Percentiles rank a stretch among this genome's conserved stretches.
These are phyloP conservation scores for Drosophila nasuta DNA, from an alignment of 1,140 invertebrate genomes.

Conservation along the genomic window DNA sequence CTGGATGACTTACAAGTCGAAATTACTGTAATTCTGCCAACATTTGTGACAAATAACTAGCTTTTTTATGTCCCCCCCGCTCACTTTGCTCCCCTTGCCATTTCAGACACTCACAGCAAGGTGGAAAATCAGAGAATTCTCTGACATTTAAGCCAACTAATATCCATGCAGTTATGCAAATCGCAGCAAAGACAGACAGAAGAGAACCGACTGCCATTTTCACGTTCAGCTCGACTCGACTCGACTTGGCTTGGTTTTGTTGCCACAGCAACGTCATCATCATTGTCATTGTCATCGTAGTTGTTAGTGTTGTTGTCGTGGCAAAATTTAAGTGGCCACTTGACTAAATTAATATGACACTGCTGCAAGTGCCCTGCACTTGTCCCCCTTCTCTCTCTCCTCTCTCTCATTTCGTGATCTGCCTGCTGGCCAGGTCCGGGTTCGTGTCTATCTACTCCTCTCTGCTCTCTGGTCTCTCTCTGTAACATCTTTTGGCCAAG, in stretches of 20 bases:
- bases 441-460: not conserved
- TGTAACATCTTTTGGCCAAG: slow-evolving; percentile 48
- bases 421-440: not conserved
- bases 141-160: slow-evolving; percentile 72
- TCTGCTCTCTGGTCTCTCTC: not conserved
- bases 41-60: slow-evolving; percentile 15
- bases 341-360: slow-evolving; percentile 83
- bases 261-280: slow-evolving; percentile 9
- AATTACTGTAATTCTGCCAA: slow-evolving; percentile 15
- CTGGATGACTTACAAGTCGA: slow-evolving; percentile 8
- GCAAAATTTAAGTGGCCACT: slow-evolving; percentile 81
- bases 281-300: slow-evolving; percentile 16
- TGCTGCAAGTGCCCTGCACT: slow-evolving; percentile 71
- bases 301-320: slow-evolving; percentile 52
- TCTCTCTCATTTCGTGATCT: not conserved
- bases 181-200: slow-evolving; percentile 41
- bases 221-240: slow-evolving; percentile 55
- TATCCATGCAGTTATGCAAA: slow-evolving; percentile 77
- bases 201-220: slow-evolving; percentile 58
- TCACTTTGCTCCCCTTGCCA: not conserved
- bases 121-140: slow-evolving; percentile 26
- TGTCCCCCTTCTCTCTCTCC: slow-evolving; percentile 6
- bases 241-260: not conserved
- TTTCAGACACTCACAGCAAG: not conserved
- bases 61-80: not conserved